A percentile compares a stretch with the other conserved stretches of the same genome.
These are phyloP conservation scores for Ferdinandea cuprea DNA, from an alignment of 2,888 invertebrate species.

Conservation along the genomic window DNA sequence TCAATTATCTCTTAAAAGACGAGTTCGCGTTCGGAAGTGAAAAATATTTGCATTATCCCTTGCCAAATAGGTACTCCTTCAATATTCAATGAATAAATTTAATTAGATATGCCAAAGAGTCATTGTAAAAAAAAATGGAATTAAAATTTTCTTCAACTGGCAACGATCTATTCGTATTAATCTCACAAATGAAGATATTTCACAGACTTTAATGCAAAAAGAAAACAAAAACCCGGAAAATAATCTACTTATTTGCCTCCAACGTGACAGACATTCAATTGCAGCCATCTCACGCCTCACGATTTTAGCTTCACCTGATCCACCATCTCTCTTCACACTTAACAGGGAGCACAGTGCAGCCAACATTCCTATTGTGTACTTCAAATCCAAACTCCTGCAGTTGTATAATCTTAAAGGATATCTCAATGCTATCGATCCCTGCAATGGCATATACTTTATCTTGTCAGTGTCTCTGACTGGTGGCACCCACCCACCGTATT, in stretches of 20 bases:
- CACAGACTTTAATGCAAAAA: conserved; percentile 14
- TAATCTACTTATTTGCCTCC: background rate
- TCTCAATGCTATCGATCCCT: conserved; percentile 65
- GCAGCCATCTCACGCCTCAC: conserved; percentile 43
- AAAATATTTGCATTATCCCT: background rate
- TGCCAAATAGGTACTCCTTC: background rate
- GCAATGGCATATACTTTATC: conserved; percentile 68
- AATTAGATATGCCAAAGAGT: background rate
- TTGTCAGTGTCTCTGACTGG: conserved; percentile 6
- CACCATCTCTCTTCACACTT: conserved; percentile 4
- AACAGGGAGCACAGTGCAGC: background rate
- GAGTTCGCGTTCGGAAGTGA: background rate
- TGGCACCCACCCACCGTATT: background rate
- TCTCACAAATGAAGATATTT: conserved; percentile 40
- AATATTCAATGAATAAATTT: background rate
- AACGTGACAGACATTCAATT: conserved; percentile 56
- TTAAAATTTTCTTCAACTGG: background rate
- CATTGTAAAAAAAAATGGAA: background rate
- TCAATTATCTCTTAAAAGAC: too few species aligned
- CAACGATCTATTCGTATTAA: conserved; percentile 7
- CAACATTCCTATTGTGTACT: conserved; percentile 2
- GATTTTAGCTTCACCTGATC: conserved; percentile 32
- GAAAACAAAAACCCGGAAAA: conserved; percentile 14
- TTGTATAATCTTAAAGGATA: conserved; percentile 68
- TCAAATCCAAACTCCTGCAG: conserved; percentile 31